Conservation (phyloP, 2,888 invertebrate species). For the Fissipunctia ypsillon region DNA sequence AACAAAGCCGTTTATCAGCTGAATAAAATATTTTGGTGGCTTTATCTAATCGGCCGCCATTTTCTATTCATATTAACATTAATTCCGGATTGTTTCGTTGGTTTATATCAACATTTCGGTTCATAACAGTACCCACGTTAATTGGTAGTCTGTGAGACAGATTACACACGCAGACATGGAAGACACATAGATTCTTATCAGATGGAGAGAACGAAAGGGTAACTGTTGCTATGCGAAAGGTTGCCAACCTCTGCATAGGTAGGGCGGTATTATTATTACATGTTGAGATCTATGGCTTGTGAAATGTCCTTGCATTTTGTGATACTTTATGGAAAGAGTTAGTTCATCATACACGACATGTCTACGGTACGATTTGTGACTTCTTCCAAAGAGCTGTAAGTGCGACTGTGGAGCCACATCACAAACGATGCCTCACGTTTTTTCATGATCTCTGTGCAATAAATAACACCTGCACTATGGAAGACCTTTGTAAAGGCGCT, state of each 20-base stretch:
- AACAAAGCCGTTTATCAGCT: slow-evolving; percentile 58
- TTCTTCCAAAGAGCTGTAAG: too few species aligned
- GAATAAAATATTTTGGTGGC: slow-evolving; percentile 50
- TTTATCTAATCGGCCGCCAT: slow-evolving; percentile 52
- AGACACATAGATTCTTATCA: slow-evolving; percentile 31
- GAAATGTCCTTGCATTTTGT: background rate
- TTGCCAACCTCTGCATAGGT: slow-evolving; percentile 22
- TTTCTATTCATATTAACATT: slow-evolving; percentile 46
- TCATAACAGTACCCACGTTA: slow-evolving; percentile 5
- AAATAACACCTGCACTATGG: too few species aligned
- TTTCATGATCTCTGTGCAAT: too few species aligned
- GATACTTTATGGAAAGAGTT: background rate
- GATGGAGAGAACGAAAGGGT: slow-evolving; percentile 16
- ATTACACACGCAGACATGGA: slow-evolving; percentile 14
- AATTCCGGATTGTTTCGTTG: slow-evolving; percentile 33
- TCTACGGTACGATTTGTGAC: too few species aligned
- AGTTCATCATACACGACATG: background rate
- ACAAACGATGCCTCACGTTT: too few species aligned
- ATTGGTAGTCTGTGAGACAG: slow-evolving; percentile 32
- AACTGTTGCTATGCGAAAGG: slow-evolving; percentile 38
- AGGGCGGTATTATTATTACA: background rate
- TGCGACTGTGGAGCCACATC: too few species aligned
- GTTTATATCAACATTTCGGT: slow-evolving; percentile 1
- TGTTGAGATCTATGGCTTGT: background rate
- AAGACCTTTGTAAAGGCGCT: too few species aligned